These are phyloP conservation scores for Auanema sp. DNA, from an alignment of 2,888 invertebrate genomes.

Conservation along the genomic window DNA sequence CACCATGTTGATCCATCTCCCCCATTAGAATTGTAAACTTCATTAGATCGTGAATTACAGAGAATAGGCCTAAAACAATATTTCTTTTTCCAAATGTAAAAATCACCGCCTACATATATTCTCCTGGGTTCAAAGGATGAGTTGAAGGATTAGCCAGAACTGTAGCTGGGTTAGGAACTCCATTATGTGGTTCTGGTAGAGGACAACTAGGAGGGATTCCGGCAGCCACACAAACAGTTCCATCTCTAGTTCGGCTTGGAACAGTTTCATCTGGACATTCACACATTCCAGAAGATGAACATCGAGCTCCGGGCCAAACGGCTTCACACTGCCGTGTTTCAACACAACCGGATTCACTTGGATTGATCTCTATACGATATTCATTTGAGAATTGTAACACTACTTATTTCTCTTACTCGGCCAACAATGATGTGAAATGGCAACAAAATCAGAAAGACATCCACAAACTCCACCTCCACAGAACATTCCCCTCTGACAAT, in stretches of 20 bases:
- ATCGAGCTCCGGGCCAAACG: slow-evolving; percentile 58
- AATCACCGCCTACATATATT: slow-evolving; percentile 44
- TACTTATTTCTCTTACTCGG: slow-evolving; percentile 47
- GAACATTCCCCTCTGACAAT: slow-evolving; percentile 60
- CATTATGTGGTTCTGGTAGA: slow-evolving; percentile 54
- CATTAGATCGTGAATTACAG: slow-evolving; percentile 51
- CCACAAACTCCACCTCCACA: slow-evolving; percentile 58
- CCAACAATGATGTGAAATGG: slow-evolving; percentile 60
- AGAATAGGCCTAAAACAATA: slow-evolving; percentile 46
- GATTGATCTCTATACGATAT: slow-evolving; percentile 55
- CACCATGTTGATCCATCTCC: slow-evolving; percentile 61
- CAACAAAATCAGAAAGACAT: slow-evolving; percentile 57
- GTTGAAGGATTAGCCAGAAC: slow-evolving; percentile 56
- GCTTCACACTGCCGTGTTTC: slow-evolving; percentile 58
- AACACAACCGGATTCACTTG: slow-evolving; percentile 59
- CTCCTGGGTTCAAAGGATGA: slow-evolving; percentile 53
- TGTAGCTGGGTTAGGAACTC: slow-evolving; percentile 54
- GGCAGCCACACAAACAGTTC: slow-evolving; percentile 54
- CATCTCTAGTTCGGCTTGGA: slow-evolving; percentile 47
- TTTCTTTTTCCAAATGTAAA: neutral
- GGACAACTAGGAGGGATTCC: slow-evolving; percentile 57
- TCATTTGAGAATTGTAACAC: too few relatives aligned
- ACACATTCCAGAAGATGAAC: slow-evolving; percentile 52
- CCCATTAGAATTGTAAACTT: slow-evolving; percentile 47
- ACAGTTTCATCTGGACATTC: slow-evolving; percentile 57